These are phyloP conservation scores for Chlorops oryzae DNA, from an alignment of 1,140 invertebrate species.

Conservation along the genomic window DNA sequence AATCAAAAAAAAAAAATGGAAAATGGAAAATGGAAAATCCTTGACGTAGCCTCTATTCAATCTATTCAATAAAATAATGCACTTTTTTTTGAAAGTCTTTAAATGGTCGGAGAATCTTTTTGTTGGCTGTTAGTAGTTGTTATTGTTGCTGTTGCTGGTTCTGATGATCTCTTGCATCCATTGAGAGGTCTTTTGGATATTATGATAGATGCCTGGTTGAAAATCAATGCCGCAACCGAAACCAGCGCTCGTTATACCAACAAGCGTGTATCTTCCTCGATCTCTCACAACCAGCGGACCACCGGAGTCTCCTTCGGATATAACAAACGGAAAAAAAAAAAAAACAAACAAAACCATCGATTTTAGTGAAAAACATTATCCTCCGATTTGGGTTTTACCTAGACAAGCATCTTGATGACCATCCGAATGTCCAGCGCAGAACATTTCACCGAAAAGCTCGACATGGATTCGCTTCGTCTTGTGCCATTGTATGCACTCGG, in stretches of 20 bases:
- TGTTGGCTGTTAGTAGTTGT: no score
- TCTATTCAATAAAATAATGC: no score
- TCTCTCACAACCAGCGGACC: conserved; percentile 64
- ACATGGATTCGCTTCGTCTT: conserved; percentile 68
- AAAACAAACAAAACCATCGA: conserved; percentile 12
- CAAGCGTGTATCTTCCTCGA: conserved; percentile 66
- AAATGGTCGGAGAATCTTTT: no score
- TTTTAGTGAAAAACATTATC: conserved; percentile 1
- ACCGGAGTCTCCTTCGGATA: conserved; percentile 68
- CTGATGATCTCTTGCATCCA: conserved; percentile 60
- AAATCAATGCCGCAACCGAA: conserved; percentile 80
- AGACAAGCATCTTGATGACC: conserved; percentile 77
- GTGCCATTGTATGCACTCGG: conserved; percentile 73
- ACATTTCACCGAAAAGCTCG: conserved; percentile 67
- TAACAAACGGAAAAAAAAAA: neutral
- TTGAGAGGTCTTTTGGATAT: conserved; percentile 61
- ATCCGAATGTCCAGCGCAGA: conserved; percentile 76
- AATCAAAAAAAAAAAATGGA: no score
- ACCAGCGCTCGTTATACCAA: conserved; percentile 79
- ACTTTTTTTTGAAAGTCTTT: no score
- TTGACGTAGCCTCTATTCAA: no score
- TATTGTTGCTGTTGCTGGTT: no score
- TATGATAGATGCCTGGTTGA: conserved; percentile 81
- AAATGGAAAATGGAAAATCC: no score
- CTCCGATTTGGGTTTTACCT: conserved; percentile 48